Base-by-base conservation (phyloP, 1,140 invertebrate genomes). In the Grapholita molesta region DNA sequence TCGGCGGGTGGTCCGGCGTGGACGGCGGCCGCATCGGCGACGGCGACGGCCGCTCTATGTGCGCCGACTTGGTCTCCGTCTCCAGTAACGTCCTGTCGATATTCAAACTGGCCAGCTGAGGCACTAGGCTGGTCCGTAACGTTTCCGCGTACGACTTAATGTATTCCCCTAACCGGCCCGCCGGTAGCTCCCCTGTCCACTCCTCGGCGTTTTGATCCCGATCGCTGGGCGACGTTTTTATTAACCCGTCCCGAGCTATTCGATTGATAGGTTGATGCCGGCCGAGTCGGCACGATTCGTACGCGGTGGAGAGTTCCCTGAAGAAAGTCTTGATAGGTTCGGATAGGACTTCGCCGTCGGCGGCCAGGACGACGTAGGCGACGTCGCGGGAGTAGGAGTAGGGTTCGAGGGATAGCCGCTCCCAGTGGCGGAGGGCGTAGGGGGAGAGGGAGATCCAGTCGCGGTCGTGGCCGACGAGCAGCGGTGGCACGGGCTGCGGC, bases 361-460 rank as follows among this genome's bases (percentile, higher is more conserved):
- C 98, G 15, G 97, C 95, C 0, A 99, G 94, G 5, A 99, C 97
- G 30, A 99, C 94, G 84, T 99, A 99, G 3, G 97, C 97, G 2
- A 99, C 95, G 85, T 99, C 98, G 24, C 98, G 94, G 0, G 96
- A 94, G 80, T 97, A 97, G 6, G 98, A 96, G 86, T 98, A 99
- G 0, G 99, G 99, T 86, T 99, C 98, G 2, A 99, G 90, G 0
- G 97, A 92, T 1, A 99, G 92, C 80, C 98, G 97, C 86, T 99
- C 98, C 98, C 98, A 99, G 81, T 97, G 98, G 68, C 97, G 96
- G 23, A 99, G 93, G 15, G 97, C 97, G 85, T 98, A 97, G 0
- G 98, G 98, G 9, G 98, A 97, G 23, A 99, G 90, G 1, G 97
- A 96, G 2, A 99, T 88, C 97, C 98, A 99, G 88, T 99, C 98